These are phyloP conservation scores for Zaprionus lachaisei DNA, from an alignment of 1,140 invertebrate genomes.

Conservation along the genomic window DNA sequence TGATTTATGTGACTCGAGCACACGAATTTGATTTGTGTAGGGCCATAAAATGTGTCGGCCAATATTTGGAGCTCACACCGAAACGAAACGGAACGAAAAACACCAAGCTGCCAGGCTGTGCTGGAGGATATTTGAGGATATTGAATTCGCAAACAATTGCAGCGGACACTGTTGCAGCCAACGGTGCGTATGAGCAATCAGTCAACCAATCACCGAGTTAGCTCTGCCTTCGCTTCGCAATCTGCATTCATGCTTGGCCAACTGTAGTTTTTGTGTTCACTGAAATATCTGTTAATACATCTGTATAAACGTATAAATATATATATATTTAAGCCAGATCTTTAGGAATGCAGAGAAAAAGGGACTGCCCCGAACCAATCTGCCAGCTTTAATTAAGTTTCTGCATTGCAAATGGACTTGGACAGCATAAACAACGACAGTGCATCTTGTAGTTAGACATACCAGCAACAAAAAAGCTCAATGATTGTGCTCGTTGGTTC, in stretches of 20 bases:
- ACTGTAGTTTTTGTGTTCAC: conserved; percentile 43
- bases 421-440: conserved; percentile 39
- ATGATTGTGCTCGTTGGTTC: conserved; percentile 55
- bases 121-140: conserved; percentile 35
- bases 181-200: conserved; percentile 78
- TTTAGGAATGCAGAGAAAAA: not conserved
- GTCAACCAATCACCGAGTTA: conserved; percentile 74
- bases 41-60: conserved; percentile 32
- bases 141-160: conserved; percentile 60
- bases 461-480: conserved; percentile 7
- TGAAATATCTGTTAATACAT: not conserved
- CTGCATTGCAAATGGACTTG: conserved; percentile 59
- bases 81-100: not conserved
- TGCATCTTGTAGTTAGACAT: not conserved
- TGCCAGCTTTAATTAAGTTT: conserved; percentile 47
- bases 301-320: not conserved
- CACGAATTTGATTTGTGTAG: conserved; percentile 42
- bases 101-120: conserved; percentile 10
- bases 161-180: conserved; percentile 48
- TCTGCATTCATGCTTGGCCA: conserved; percentile 67
- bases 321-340: not conserved
- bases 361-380: not conserved
- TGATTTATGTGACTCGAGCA: conserved; percentile 29
- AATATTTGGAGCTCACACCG: conserved; percentile 12
- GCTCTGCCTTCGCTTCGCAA: conserved; percentile 27